Base-by-base conservation (phyloP, 2,113 vertebrate genomes). In the Notarius quadriscutis region DNA sequence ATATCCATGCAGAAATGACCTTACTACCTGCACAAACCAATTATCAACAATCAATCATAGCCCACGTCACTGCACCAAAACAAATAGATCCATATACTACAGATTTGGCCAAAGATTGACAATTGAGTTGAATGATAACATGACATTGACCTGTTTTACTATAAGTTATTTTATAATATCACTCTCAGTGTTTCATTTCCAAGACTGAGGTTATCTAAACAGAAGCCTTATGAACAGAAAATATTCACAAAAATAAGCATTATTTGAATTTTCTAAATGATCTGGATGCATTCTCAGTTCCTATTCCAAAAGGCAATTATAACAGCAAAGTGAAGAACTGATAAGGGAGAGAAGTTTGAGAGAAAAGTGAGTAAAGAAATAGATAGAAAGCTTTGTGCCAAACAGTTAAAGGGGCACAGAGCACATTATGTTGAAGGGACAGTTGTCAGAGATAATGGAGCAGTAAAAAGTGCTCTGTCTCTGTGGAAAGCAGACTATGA, bases 301-400 rank as follows among this genome's bases (percentile, higher is more conserved):
- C 90, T 89, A 89, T 89, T 93, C 90, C 41, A 41, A 41, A 41
- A 41, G 41, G 41, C 41, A 41, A 41, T 41, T 41, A 41, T 41
- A 41, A 41, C 41, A 41, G 41, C 41, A 41, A 41, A 41, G 93
- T 91, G 94, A 93, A 91, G 93, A 93, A 92, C 92, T 93, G 94
- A 95, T 95, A 94, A 95, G 93, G 78, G 89, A 87, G 15, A 83
- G 51, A 82, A 69, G 81, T 65, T 34, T 41, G 77, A 83, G 78
- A 83, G 7, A 63, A 65, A 63, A 86, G 57, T 63, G 79, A 30
- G 11, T 14, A 30, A 75, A 79, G n/a, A 62, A 51, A 53, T 12
- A 85, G 50, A 55, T 69, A 62, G 22, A 48, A 82, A 55, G 67
- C 50, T 77, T 87, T 87, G 71, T 89, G 82, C 41, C 51, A 65